Percentiles rank a stretch among this genome's conserved stretches.
phyloP scores from a whole-genome alignment of 2,797 vertebrate species.

The Girardinus metallicus region DNA sequence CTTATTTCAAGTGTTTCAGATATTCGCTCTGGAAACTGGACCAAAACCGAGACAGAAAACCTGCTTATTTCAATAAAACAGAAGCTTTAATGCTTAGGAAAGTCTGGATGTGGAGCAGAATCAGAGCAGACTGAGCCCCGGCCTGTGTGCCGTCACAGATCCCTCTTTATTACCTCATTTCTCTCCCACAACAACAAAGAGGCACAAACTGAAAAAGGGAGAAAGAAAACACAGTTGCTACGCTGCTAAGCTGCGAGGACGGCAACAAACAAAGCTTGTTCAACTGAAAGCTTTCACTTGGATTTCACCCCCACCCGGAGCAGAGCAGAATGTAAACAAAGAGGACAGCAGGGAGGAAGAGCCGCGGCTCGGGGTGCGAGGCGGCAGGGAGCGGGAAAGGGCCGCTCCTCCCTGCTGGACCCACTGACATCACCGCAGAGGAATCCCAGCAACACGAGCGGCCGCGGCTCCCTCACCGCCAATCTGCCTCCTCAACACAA shows the following conservation, averaged over 20 bases:
- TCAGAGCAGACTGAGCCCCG: too few species aligned
- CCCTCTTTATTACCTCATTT: constrained; percentile 34
- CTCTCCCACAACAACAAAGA: constrained; percentile 35
- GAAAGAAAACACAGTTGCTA: constrained; percentile 50
- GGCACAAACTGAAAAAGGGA: constrained; percentile 18
- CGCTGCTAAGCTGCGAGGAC: constrained; percentile 37
- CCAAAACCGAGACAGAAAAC: not conserved
- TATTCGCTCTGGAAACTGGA: too few species aligned
- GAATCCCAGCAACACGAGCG: constrained; percentile 65
- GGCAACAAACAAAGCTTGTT: constrained; percentile 55
- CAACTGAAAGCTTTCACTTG: constrained; percentile 40
- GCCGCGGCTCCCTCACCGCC: constrained; percentile 28
- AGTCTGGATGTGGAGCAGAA: not conserved
- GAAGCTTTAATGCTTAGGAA: not conserved
- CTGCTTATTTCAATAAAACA: not conserved
- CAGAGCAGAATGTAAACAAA: constrained; percentile 62
- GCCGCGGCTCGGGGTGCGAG: constrained; percentile 15
- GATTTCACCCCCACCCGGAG: constrained; percentile 25
- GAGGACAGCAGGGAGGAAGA: constrained; percentile 48
- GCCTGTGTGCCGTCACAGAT: constrained; percentile 18
- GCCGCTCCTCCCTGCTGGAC: constrained; percentile 27
- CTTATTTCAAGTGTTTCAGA: too few species aligned
- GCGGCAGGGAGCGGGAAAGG: constrained; percentile 15
- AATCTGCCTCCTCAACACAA: not conserved
- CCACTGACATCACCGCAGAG: constrained; percentile 66